phyloP scores from a whole-genome alignment of 1,140 invertebrate genomes.

The Planococcus citri region DNA sequence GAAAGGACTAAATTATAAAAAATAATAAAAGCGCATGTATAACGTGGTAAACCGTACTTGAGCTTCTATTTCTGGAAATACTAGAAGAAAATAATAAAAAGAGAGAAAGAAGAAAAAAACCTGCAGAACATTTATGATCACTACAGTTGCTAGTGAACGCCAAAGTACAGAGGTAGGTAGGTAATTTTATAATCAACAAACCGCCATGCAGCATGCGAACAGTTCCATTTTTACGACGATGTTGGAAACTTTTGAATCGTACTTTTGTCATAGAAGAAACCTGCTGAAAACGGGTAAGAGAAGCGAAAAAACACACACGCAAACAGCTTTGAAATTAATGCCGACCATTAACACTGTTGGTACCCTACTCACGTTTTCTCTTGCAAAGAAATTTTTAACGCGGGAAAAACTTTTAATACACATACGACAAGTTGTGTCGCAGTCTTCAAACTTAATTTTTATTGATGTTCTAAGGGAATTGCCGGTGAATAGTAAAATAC shows the following conservation, averaged over 20 bases:
- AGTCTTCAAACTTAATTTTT: not conserved
- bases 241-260: not conserved
- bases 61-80: too few relatives aligned
- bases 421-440: not conserved
- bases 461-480: not conserved
- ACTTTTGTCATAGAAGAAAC: not conserved
- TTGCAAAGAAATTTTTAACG: not conserved
- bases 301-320: not conserved
- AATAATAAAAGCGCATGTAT: too few relatives aligned
- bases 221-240: not conserved
- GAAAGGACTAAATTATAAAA: too few relatives aligned
- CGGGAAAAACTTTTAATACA: not conserved
- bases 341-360: not conserved
- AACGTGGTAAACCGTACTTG: too few relatives aligned
- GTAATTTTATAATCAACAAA: not conserved
- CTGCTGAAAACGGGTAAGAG: not conserved
- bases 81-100: too few relatives aligned
- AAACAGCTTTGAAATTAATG: not conserved
- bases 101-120: too few relatives aligned
- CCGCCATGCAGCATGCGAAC: not conserved
- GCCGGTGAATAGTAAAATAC: not conserved
- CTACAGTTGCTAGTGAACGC: too few relatives aligned
- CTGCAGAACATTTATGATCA: not conserved
- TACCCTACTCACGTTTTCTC: not conserved
- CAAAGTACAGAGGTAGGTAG: not conserved